Percentiles rank a stretch among this genome's conserved stretches.
phyloP scores from a whole-genome alignment of 2,797 vertebrate species.

The Pangasius djambal region DNA sequence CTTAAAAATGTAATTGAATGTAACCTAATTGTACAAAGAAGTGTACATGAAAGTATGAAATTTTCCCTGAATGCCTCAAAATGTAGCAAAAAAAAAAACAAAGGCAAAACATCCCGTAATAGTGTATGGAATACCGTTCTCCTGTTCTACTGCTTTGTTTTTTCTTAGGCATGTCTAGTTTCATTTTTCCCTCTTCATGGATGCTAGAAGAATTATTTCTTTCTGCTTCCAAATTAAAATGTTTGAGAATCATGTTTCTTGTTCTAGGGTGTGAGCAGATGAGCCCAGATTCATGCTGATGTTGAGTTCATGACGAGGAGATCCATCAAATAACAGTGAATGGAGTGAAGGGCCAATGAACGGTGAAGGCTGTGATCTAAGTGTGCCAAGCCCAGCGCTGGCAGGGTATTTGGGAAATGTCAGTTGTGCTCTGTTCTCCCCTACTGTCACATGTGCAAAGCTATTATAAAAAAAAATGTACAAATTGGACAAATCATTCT shows the following conservation, averaged over 20 bases:
- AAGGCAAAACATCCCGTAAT: neutral
- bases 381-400: constrained; percentile 87
- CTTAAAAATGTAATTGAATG: neutral
- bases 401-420: constrained; percentile 99
- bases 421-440: constrained; percentile 87
- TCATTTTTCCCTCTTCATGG: neutral
- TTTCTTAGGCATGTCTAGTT: neutral
- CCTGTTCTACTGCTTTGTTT: neutral
- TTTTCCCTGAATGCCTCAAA: no score
- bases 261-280: constrained; percentile 47
- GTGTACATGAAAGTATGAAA: neutral
- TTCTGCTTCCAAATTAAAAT: neutral
- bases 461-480: constrained; percentile 38
- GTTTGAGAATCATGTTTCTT: constrained; percentile 24
- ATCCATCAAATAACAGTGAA: constrained; percentile 80
- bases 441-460: constrained; percentile 90
- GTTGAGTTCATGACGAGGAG: constrained; percentile 83
- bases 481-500: constrained; percentile 54
- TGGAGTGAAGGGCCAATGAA: constrained; percentile 76
- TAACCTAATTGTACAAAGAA: neutral
- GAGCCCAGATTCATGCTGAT: constrained; percentile 78
- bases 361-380: constrained; percentile 91
- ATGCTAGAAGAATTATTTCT: neutral
- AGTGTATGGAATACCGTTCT: neutral
- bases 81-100: neutral